Base-by-base conservation (phyloP, 1,140 invertebrate species). In the Bursaphelenchus mucronatus region DNA sequence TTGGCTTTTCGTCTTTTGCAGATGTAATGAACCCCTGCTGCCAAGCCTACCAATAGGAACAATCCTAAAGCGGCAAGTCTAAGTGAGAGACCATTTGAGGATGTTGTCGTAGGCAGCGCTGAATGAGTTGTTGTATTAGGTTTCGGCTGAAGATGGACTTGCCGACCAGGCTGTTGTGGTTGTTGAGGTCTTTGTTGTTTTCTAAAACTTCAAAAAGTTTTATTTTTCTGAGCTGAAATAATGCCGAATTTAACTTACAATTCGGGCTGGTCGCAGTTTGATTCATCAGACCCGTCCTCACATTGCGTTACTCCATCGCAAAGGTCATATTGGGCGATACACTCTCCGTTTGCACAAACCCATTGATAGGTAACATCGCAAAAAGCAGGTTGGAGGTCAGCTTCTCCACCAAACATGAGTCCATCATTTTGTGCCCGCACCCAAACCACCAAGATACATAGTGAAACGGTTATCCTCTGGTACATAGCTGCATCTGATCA, bases 231-330 rank as follows among this genome's bases (percentile, higher is more conserved):
- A 30, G 30, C 5, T 30, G 30, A 30, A 3, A 30, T 30, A 30
- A 30, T 30, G 30, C 30, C 30, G 30, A 30, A 30, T 30, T 30
- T 39, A 13, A 63, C 40, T 66, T 19, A 66, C 64, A n/a, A 41
- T 51, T 50, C 64, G 8, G 62, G 41, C 30, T 30, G 30, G 30
- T 30, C 30, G 44, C 64, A 66, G 52, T 59, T 63, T 41, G 61
- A 45, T 39, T 93, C 91, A 77, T 93, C 91, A 80, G 90, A 91
- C 63, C 87, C 90, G 85, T 95, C 92, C 3, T 88, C 85, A 83
- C 92, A 96, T 82, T 96, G 91, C 11, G 90, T 88, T 63, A 94
- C 90, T 30, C 91, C 91, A 84, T 96, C 90, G 78, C 94, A 97
- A 1, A 90, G 90, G 82, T 96, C 94, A 81, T 95, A 94, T 69